These are phyloP conservation scores for Bucco capensis DNA, from an alignment of 2,113 vertebrate species.

Conservation along the genomic window DNA sequence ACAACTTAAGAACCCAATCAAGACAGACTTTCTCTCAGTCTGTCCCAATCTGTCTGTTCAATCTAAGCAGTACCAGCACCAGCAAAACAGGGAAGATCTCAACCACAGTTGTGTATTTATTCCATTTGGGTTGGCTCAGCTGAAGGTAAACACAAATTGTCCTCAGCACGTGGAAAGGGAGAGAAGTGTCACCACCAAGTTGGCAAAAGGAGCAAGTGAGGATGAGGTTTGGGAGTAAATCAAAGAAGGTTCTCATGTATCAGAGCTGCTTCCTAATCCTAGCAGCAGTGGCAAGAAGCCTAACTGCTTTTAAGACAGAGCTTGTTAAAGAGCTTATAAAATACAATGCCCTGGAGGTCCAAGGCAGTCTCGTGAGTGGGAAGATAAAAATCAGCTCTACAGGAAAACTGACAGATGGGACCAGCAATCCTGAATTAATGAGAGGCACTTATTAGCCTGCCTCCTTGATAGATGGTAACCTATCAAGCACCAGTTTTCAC, in stretches of 20 bases:
- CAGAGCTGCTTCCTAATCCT: not conserved
- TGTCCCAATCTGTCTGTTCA: not conserved
- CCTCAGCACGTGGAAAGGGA: not conserved
- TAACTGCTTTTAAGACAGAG: not conserved
- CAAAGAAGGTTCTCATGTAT: not conserved
- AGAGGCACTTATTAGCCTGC: not conserved
- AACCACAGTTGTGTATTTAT: accelerated
- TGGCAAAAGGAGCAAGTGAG: not conserved
- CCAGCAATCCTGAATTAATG: not conserved
- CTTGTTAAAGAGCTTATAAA: not conserved
- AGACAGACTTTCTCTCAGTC: not conserved
- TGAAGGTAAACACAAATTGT: not conserved
- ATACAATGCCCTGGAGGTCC: not conserved
- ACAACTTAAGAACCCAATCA: not conserved
- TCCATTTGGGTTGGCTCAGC: not conserved
- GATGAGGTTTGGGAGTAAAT: not conserved
- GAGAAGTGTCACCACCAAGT: not conserved
- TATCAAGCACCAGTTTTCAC: not conserved
- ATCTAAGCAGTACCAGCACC: not conserved
- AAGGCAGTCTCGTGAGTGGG: not conserved
- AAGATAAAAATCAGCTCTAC: constrained; percentile 36
- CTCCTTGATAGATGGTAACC: not conserved
- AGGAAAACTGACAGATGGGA: not conserved
- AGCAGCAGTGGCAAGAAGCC: not conserved
- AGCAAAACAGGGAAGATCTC: not conserved